Evolutionary conservation across 2,113 vertebrate species (phyloP).

Genomic region (Petaurus breviceps): DNA sequence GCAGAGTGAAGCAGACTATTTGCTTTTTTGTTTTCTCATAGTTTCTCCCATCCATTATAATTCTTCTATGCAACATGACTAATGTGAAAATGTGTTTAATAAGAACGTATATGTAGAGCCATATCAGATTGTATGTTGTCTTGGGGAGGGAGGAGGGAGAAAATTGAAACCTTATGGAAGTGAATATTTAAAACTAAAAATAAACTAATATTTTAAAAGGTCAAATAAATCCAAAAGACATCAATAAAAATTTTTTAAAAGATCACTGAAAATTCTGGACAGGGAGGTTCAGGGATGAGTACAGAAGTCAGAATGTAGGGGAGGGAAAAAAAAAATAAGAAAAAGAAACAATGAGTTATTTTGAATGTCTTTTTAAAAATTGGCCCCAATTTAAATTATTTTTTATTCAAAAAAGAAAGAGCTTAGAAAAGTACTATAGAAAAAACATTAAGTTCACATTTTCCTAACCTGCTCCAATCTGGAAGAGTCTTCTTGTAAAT

Average conservation of each 20-base stretch:
- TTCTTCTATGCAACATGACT: too few species aligned
- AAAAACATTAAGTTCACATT: background rate
- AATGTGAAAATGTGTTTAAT: too few species aligned
- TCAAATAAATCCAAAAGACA: background rate
- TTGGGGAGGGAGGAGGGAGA: too few species aligned
- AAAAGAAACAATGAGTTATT: background rate
- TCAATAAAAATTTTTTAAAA: background rate
- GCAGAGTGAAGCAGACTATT: too few species aligned
- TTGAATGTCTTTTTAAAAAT: background rate
- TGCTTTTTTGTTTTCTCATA: too few species aligned
- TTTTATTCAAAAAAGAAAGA: conserved; percentile 29
- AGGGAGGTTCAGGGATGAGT: background rate
- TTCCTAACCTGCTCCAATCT: conserved; percentile 86
- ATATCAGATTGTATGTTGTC: too few species aligned
- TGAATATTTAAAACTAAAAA: too few species aligned
- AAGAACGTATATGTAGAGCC: too few species aligned
- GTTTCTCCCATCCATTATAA: too few species aligned
- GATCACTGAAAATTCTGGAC: background rate
- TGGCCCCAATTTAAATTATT: conserved; percentile 28
- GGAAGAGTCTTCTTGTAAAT: conserved; percentile 88
- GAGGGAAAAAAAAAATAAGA: background rate
- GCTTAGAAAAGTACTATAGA: background rate
- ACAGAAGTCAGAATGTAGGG: background rate
- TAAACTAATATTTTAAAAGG: background rate
- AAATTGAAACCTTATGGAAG: too few species aligned